Evolutionary conservation across 2,797 vertebrate genomes (phyloP).

Genomic region (Anabacerthia variegaticeps): DNA sequence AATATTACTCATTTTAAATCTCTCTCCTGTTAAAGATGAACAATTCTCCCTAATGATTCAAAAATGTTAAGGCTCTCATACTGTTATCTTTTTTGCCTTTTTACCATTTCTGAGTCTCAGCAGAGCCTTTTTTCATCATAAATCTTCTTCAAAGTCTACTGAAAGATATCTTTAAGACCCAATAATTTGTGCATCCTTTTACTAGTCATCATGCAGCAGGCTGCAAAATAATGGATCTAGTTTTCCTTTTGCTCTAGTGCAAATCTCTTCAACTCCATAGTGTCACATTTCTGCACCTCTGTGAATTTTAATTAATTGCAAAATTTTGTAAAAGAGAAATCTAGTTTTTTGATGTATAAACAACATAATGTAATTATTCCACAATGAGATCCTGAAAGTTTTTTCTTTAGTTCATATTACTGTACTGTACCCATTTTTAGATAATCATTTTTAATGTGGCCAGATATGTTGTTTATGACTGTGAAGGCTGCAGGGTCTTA

Average conservation of each 20-base stretch:
- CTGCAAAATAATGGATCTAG: not conserved
- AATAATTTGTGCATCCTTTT: not conserved
- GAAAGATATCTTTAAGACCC: not conserved
- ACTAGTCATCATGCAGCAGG: not conserved
- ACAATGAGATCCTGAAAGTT: not conserved
- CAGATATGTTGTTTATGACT: not conserved
- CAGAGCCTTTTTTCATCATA: not conserved
- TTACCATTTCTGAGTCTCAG: not conserved
- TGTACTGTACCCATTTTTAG: not conserved
- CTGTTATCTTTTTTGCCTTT: not conserved
- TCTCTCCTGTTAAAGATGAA: not conserved
- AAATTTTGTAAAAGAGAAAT: not conserved
- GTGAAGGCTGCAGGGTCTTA: not conserved
- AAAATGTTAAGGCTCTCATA: not conserved
- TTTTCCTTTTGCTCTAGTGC: not conserved
- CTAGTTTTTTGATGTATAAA: not conserved
- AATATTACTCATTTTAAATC: constrained; percentile 3
- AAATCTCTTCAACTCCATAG: not conserved
- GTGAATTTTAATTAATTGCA: not conserved
- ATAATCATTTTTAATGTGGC: not conserved
- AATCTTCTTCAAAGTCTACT: not conserved
- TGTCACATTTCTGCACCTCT: not conserved
- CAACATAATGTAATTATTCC: not conserved
- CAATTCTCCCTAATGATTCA: not conserved
- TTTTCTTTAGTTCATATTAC: not conserved